A percentile compares a stretch with the other conserved stretches of the same genome.
These are phyloP conservation scores for Romanomermis culicivorax DNA, from an alignment of 2,888 invertebrate genomes.

Conservation along the genomic window DNA sequence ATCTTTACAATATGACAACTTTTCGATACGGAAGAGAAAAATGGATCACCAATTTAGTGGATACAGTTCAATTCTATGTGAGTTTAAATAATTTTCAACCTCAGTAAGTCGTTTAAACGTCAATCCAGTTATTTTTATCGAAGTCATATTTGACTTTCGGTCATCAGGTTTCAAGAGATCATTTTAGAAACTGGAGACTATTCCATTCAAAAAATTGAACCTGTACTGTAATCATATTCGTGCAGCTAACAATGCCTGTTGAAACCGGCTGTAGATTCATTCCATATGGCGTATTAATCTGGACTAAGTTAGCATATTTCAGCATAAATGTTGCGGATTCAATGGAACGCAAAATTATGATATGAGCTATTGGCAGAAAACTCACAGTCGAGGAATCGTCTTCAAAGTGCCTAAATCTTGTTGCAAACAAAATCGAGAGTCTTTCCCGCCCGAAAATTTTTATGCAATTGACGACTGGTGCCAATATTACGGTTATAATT, in stretches of 20 bases:
- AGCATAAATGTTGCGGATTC: constrained; percentile 8
- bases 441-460: neutral
- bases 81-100: constrained; percentile 9
- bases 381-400: neutral
- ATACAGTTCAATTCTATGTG: constrained; percentile 27
- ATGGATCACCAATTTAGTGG: constrained; percentile 26
- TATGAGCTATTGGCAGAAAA: constrained; percentile 4
- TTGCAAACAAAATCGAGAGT: neutral
- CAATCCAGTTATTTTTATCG: too few species aligned
- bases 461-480: neutral
- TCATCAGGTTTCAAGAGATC: too few species aligned
- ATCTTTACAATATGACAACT: constrained; percentile 16
- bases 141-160: too few species aligned
- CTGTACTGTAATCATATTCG: too few species aligned
- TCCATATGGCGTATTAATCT: too few species aligned
- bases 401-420: neutral
- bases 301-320: constrained; percentile 1
- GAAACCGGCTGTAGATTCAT: too few species aligned
- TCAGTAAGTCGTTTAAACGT: too few species aligned
- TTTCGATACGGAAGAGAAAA: constrained; percentile 22
- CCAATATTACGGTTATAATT: constrained; percentile 2
- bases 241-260: too few species aligned
- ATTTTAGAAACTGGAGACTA: too few species aligned
- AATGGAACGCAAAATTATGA: neutral
- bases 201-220: too few species aligned